Percentiles rank a stretch among this genome's conserved stretches.
Conservation (phyloP, 2,113 vertebrate genomes). For the Patagioenas fasciata region DNA sequence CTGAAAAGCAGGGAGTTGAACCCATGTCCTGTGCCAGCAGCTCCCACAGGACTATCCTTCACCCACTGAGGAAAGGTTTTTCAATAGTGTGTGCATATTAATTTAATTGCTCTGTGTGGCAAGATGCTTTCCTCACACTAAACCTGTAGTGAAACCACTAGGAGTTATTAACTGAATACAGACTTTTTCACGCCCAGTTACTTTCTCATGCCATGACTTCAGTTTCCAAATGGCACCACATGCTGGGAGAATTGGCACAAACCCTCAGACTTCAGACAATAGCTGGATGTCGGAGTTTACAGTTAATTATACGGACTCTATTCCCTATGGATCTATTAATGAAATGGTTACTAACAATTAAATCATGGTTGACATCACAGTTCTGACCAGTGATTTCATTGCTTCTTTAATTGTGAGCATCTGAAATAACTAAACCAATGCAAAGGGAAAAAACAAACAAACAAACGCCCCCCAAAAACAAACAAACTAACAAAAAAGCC, state of each 20-base stretch:
- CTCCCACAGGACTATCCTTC: not conserved
- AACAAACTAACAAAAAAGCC: no score
- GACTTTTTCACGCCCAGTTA: conserved; percentile 11
- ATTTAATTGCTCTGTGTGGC: conserved; percentile 20
- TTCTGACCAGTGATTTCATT: not conserved
- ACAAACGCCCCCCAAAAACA: no score
- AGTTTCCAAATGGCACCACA: conserved; percentile 35
- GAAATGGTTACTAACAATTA: conserved; percentile 22
- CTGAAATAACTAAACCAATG: not conserved
- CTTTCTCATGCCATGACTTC: not conserved
- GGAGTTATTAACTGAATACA: conserved; percentile 2
- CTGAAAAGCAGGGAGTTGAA: not conserved
- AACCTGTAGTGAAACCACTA: not conserved
- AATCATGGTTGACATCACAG: not conserved
- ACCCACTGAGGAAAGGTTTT: not conserved
- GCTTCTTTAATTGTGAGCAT: not conserved
- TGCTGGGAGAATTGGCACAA: not conserved
- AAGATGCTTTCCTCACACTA: conserved; percentile 36
- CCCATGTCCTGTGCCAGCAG: not conserved
- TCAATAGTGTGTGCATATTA: conserved; percentile 6
- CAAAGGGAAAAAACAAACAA: not conserved
- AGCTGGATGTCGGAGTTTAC: conserved; percentile 23
- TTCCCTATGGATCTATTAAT: conserved; percentile 8
- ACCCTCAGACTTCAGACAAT: not conserved
- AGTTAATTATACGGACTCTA: conserved; percentile 14